Evolutionary conservation across 1,140 invertebrate species (phyloP), one percentile per base, ranked within the genome.

Genomic region (Cepaea nemoralis): DNA sequence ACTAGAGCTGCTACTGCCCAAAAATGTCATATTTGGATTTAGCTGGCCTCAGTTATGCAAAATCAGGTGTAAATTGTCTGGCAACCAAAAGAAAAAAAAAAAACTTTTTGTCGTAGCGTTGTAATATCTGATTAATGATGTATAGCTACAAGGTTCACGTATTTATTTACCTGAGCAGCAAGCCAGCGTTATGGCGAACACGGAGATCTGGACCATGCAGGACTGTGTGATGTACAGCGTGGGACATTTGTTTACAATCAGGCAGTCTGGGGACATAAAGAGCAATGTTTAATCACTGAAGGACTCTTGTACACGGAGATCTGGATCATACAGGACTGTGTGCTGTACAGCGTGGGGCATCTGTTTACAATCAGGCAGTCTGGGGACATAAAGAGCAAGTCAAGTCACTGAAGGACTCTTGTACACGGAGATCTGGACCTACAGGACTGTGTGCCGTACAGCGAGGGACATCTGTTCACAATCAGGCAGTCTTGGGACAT

Each of bases 401-500:
- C n/a, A n/a, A n/a, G n/a, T n/a, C n/a, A n/a, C n/a, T n/a, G n/a
- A n/a, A n/a, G n/a, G n/a, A n/a, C n/a, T n/a, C n/a, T n/a, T n/a
- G 14, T 37, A 42, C 22, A n/a, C 69, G 8, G 37, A 24, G 33
- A 35, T 71, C 6, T 6, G 12, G 33, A 71, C 39, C 12, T 6
- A 35, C 69, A 71, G n/a, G 69, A 71, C 39, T 71, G 69, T 12
- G 69, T 71, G 16, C 14, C 22, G n/a, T 71, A 71, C 33, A 16
- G 12, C 10, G 22, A 22, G 16, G 69, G 69, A 71, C 69, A 71
- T 71, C 37, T 71, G 5, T 6, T 71, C 22, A 71, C 5, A n/a
- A 71, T 10, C 35, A 8, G 12, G 39, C 69, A 71, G 39, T 39
- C 69, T 71, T 12, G 27, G 33, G n/a, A n/a, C n/a, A n/a, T n/a